Percentiles rank a stretch among this genome's conserved stretches.
Evolutionary conservation across 2,888 invertebrate species (phyloP).

Genomic region (Thumatha senex): DNA sequence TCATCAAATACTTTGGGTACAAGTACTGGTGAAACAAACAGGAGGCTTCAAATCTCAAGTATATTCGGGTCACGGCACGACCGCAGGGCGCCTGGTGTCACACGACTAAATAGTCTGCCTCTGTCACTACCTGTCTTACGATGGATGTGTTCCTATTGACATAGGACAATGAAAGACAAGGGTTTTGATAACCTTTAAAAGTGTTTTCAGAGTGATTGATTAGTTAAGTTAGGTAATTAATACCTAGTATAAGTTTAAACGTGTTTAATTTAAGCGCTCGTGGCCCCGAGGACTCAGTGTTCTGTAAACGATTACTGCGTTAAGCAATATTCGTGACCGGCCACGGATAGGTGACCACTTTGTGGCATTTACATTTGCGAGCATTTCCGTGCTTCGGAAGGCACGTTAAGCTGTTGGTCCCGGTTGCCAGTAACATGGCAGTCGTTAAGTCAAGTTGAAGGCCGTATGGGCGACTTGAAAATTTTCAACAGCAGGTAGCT

Average conservation of each 20-base stretch:
- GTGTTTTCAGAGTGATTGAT: slow-evolving; percentile 10
- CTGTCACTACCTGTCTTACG: slow-evolving; percentile 33
- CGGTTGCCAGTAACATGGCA: too few relatives aligned
- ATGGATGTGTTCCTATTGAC: too few relatives aligned
- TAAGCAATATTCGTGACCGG: too few relatives aligned
- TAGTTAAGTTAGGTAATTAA: background rate
- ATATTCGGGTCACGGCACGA: slow-evolving; percentile 52
- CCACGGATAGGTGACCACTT: too few relatives aligned
- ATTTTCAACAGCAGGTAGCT: too few relatives aligned
- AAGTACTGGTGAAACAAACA: slow-evolving; percentile 30
- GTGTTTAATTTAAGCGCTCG: background rate
- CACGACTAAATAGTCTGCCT: slow-evolving; percentile 66
- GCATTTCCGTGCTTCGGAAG: too few relatives aligned
- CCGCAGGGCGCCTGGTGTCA: slow-evolving; percentile 43
- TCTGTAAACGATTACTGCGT: too few relatives aligned
- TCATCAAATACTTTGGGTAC: slow-evolving; percentile 21
- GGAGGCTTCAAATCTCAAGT: slow-evolving; percentile 28
- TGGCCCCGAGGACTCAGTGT: too few relatives aligned
- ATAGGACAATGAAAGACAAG: slow-evolving; percentile 11
- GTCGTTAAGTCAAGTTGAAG: too few relatives aligned
- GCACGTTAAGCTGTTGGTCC: too few relatives aligned
- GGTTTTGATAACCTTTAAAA: slow-evolving; percentile 21
- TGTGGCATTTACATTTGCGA: too few relatives aligned
- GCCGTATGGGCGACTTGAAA: too few relatives aligned
- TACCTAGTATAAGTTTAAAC: background rate